These are phyloP conservation scores for Acronicta leporina DNA, from an alignment of 2,888 invertebrate genomes.

Conservation along the genomic window DNA sequence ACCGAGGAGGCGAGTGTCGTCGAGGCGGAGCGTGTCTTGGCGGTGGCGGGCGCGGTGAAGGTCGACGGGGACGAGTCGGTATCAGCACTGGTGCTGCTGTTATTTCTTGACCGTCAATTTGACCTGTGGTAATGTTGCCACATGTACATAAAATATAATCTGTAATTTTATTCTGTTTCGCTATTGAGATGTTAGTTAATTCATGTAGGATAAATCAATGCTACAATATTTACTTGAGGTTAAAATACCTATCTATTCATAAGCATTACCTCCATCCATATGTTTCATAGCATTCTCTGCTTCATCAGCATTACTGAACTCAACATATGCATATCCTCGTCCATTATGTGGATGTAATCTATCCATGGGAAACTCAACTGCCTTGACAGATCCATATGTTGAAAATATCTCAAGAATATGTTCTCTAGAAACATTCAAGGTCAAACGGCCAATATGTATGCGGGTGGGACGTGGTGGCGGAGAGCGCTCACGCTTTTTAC, in stretches of 20 bases:
- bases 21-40: constrained; percentile 89
- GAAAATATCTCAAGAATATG: constrained; percentile 97
- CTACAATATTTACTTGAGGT: background rate
- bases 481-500: constrained; percentile 94
- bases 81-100: constrained; percentile 98
- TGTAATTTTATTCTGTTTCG: too few species aligned
- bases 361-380: constrained; percentile 96
- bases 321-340: constrained; percentile 98
- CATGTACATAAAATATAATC: background rate
- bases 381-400: constrained; percentile 95
- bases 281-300: constrained; percentile 99
- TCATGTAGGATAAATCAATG: too few species aligned
- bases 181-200: too few species aligned
- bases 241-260: background rate
- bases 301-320: constrained; percentile 97
- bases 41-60: constrained; percentile 87
- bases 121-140: constrained; percentile 88
- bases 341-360: constrained; percentile 96
- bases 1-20: constrained; percentile 86
- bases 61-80: constrained; percentile 91
- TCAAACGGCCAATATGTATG: constrained; percentile 97
- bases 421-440: constrained; percentile 97
- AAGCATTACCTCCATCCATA: constrained; percentile 97
- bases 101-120: constrained; percentile 98
- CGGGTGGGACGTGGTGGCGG: constrained; percentile 97